Base-by-base conservation (phyloP, 2,888 invertebrate species). In the Drosophila borealis region DNA sequence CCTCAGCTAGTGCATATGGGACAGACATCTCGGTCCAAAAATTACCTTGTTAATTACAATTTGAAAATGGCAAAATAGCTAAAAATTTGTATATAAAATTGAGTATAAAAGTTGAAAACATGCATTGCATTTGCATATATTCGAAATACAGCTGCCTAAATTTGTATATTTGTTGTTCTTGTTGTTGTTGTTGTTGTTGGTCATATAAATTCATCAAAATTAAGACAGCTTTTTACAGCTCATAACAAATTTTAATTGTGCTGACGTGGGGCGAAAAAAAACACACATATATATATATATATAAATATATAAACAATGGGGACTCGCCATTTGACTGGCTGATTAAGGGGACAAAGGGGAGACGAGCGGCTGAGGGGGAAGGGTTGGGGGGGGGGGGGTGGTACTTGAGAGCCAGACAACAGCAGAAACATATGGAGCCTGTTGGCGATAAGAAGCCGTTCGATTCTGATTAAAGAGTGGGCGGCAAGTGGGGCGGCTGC, bases 171-270 rank as follows among this genome's bases (percentile, higher is more conserved):
- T 62, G 37, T 60, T 53, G 9, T 6, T 60, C 37, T 49, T 48
- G 51, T 62, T 68, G 49, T 69, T 59, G 46, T 50, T 70, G 60
- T 61, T 39, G 34, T 34, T 49, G 45, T 54, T 70, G 42, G 60
- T 51, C 73, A 67, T 74, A 78, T 86, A 78, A 86, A 89, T 85
- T 78, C 89, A 78, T 88, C 87, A 89, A 78, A 81, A 80, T 89
- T 74, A 66, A 82, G 62, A 80, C n/a, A n/a, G n/a, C 82, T 75
- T 73, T 89, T 83, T 89, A 89, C 90, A 86, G 89, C 81, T 86
- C 84, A 83, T 86, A 80, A 86, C 41, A 78, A 67, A 74, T 75
- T 74, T 84, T 72, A 86, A 85, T 80, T 86, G 67, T 66, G 73
- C 89, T 70, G 87, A 88, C 70, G 88, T 68, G 65, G 33, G 25